phyloP scores from a whole-genome alignment of 1,140 invertebrate genomes.

The Drosophila pseudoananassae region DNA sequence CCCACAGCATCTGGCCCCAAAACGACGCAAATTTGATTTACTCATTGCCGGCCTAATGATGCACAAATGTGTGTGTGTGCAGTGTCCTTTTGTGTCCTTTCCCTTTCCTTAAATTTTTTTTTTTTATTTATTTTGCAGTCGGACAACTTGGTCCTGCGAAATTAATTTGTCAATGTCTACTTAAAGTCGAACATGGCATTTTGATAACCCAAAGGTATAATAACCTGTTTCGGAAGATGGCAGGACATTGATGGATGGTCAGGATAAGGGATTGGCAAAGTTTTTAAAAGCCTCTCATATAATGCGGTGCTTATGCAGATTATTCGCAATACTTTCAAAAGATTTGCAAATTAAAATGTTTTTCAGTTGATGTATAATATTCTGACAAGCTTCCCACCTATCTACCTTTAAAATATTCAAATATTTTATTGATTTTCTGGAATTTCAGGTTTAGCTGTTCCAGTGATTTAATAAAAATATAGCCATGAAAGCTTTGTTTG shows the following conservation, averaged over 20 bases:
- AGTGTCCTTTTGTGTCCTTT: not conserved
- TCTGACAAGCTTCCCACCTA: not conserved
- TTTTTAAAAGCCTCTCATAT: slow-evolving; percentile 7
- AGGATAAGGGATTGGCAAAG: slow-evolving; percentile 9
- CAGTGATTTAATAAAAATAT: slow-evolving; percentile 14
- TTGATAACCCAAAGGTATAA: slow-evolving; percentile 36
- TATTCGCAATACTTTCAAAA: not conserved
- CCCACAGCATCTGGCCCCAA: slow-evolving; percentile 48
- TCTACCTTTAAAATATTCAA: not conserved
- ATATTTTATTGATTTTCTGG: slow-evolving; percentile 1
- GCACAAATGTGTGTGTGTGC: slow-evolving; percentile 46
- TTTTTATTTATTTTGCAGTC: not conserved
- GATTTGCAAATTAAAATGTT: not conserved
- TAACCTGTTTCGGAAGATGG: slow-evolving; percentile 29
- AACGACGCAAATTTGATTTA: slow-evolving; percentile 78
- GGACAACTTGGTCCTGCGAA: slow-evolving; percentile 34
- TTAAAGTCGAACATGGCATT: slow-evolving; percentile 72
- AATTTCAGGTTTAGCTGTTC: not conserved
- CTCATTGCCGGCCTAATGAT: slow-evolving; percentile 68
- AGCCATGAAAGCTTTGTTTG: slow-evolving; percentile 24
- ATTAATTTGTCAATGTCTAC: slow-evolving; percentile 81
- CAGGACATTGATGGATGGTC: slow-evolving; percentile 36
- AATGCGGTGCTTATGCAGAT: not conserved
- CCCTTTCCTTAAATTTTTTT: not conserved
- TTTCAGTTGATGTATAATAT: not conserved